These are phyloP conservation scores for Petrocephalus microphthalmus DNA, from an alignment of 2,113 vertebrate species.

Conservation along the genomic window DNA sequence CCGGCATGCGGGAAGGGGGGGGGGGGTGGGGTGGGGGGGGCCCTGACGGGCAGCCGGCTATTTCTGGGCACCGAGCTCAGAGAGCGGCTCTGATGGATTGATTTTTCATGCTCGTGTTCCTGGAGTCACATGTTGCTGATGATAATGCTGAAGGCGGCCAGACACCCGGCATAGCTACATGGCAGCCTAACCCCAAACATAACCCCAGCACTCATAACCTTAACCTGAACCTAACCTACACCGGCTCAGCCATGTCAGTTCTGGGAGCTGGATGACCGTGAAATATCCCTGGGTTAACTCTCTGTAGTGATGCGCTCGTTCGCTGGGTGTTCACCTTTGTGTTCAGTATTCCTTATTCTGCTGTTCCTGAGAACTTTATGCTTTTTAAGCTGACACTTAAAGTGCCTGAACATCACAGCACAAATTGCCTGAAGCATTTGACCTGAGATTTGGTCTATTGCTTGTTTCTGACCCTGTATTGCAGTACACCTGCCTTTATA, in stretches of 20 bases:
- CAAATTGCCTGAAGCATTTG: background rate
- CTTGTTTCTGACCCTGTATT: background rate
- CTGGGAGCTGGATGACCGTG: background rate
- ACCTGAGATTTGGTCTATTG: background rate
- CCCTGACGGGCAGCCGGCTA: constrained; percentile 33
- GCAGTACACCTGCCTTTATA: background rate
- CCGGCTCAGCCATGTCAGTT: background rate
- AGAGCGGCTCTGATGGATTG: constrained; percentile 32
- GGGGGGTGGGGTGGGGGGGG: background rate
- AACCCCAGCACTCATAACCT: background rate
- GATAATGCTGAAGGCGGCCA: constrained; percentile 4
- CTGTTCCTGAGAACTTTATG: background rate
- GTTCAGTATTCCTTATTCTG: background rate
- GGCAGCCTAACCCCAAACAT: background rate
- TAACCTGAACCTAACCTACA: background rate
- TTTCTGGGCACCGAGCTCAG: constrained; percentile 31
- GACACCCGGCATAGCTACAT: background rate
- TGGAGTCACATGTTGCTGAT: constrained; percentile 30
- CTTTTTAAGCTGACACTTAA: background rate
- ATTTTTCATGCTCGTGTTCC: constrained; percentile 40
- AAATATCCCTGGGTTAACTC: background rate
- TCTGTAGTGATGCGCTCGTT: background rate
- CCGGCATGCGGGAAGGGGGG: constrained; percentile 13
- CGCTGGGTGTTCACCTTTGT: background rate
- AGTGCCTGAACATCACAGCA: background rate